A percentile compares a stretch with the other conserved stretches of the same genome.
Evolutionary conservation across 2,797 vertebrate genomes (phyloP).

Genomic region (Geotrypetes seraphini): DNA sequence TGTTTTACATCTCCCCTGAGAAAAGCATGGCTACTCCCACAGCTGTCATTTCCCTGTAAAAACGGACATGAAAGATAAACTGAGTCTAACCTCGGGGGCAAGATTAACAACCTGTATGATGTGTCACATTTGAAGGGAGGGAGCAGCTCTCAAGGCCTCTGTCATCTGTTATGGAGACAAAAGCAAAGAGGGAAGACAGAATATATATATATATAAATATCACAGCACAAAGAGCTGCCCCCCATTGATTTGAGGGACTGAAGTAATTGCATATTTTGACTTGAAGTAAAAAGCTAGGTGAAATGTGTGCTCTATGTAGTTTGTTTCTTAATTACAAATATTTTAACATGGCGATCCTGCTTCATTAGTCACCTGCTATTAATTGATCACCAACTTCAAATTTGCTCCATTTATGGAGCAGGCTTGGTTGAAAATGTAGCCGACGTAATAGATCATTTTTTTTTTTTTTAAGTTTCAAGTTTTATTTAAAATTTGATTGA

Average conservation of each 20-base stretch:
- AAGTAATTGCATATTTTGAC: constrained; percentile 18
- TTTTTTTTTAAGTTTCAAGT: too few species aligned
- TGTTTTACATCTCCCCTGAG: constrained; percentile 45
- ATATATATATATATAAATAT: not conserved
- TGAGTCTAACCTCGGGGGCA: constrained; percentile 44
- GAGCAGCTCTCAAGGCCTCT: constrained; percentile 24
- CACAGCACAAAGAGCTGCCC: constrained; percentile 3
- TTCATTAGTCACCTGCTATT: too few species aligned
- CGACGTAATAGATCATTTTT: not conserved
- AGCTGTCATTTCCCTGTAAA: constrained; percentile 33
- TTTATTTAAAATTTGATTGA: too few species aligned
- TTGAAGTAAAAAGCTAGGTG: constrained; percentile 1
- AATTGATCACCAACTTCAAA: not conserved
- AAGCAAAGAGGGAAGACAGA: constrained; percentile 11
- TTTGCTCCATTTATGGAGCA: too few species aligned
- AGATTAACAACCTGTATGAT: constrained; percentile 41
- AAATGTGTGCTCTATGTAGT: constrained; percentile 5
- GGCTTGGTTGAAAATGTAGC: not conserved
- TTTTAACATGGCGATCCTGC: constrained; percentile 2
- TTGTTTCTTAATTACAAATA: constrained; percentile 4
- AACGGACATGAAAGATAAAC: constrained; percentile 49
- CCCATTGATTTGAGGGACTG: constrained; percentile 32
- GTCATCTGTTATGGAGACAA: constrained; percentile 29
- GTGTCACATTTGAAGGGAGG: constrained; percentile 38
- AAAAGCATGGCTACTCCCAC: constrained; percentile 37